Evolutionary conservation across 2,888 invertebrate genomes (phyloP).

Genomic region (Rhagium mordax): DNA sequence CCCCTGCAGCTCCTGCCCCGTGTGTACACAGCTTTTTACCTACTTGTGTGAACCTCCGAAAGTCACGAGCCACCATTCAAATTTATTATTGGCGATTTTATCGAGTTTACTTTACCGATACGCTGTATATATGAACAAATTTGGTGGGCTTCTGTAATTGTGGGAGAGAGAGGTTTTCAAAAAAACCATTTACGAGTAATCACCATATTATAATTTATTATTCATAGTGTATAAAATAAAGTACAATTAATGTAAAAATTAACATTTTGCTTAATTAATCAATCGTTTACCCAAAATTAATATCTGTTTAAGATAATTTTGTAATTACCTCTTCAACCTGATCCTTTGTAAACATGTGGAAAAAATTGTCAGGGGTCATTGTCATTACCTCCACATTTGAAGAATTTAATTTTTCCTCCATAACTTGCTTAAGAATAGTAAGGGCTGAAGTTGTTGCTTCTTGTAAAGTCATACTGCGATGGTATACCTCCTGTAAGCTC

Average conservation of each 20-base stretch:
- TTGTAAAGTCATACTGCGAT: slow-evolving; percentile 91
- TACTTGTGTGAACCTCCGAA: no score
- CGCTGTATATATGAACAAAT: no score
- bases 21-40: no score
- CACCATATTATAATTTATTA: slow-evolving; percentile 30
- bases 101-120: no score
- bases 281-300: not conserved
- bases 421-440: slow-evolving; percentile 97
- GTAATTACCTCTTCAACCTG: slow-evolving; percentile 92
- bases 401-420: slow-evolving; percentile 98
- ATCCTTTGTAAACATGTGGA: slow-evolving; percentile 92
- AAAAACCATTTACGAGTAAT: slow-evolving; percentile 31
- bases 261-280: slow-evolving; percentile 23
- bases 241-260: slow-evolving; percentile 32
- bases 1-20: no score
- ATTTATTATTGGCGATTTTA: no score
- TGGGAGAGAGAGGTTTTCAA: slow-evolving; percentile 29
- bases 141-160: not conserved
- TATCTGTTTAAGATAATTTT: slow-evolving; percentile 56
- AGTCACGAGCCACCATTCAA: no score
- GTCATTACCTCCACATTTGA: slow-evolving; percentile 98
- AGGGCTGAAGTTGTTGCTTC: slow-evolving; percentile 94
- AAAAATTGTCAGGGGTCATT: slow-evolving; percentile 87
- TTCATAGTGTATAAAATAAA: slow-evolving; percentile 30
- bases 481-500: slow-evolving; percentile 82